phyloP scores from a whole-genome alignment of 2,888 invertebrate genomes.

The Catocala fraxini region DNA sequence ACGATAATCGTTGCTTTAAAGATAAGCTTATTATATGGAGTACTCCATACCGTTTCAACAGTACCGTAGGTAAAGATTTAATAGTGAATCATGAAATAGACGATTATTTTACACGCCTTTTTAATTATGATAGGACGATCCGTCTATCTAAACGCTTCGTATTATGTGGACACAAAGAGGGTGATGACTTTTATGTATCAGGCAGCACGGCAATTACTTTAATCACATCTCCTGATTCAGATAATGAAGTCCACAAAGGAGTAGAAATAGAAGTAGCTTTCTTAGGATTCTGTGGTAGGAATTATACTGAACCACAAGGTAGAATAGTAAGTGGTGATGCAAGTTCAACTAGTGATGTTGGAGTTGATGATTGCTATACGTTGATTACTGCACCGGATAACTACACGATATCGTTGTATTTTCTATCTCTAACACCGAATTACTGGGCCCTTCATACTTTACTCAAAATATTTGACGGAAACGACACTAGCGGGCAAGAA shows the following conservation, averaged over 20 bases:
- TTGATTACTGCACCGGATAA: conserved; percentile 90
- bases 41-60: conserved; percentile 50
- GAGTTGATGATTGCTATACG: conserved; percentile 86
- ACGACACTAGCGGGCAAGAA: conserved; percentile 54
- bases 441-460: conserved; percentile 63
- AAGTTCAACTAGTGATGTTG: neutral
- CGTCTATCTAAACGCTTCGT: conserved; percentile 51
- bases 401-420: conserved; percentile 91
- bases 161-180: conserved; percentile 64
- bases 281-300: conserved; percentile 85
- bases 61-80: conserved; percentile 66
- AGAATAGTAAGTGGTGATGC: conserved; percentile 84
- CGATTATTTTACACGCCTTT: conserved; percentile 54
- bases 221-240: conserved; percentile 64
- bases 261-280: conserved; percentile 89
- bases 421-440: conserved; percentile 55
- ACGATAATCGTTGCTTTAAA: conserved; percentile 60
- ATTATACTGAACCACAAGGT: conserved; percentile 91
- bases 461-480: conserved; percentile 78
- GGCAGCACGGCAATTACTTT: conserved; percentile 63
- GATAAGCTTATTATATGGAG: conserved; percentile 70
- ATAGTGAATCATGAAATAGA: conserved; percentile 53
- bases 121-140: conserved; percentile 45
- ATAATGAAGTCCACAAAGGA: conserved; percentile 79
- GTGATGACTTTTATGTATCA: conserved; percentile 66